Evolutionary conservation across 64 coral and sea anemone genomes (phyloP), one percentile per base, ranked within the genome.

Genomic region (Montipora foliosa): DNA sequence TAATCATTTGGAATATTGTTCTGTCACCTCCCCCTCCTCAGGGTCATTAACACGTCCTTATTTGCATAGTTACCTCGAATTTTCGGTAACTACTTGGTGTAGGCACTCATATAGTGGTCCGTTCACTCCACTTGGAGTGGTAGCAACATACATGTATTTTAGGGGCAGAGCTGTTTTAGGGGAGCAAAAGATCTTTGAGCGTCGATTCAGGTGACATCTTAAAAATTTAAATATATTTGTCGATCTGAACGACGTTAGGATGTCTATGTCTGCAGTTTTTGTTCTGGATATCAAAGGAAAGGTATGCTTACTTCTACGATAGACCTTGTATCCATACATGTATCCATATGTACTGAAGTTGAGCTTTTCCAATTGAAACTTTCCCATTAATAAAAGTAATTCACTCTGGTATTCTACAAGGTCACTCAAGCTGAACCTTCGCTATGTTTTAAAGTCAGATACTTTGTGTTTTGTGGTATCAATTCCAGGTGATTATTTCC

Each of bases 241-340:
- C 44, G 37, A 13, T 48, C 51, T 6, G 71, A 86, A 22, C 44
- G 71, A 22, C 24, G 53, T 60, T 44, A 92, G 68, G 51, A 99
- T 99, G 98, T 95, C 98, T 0, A 99, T 96, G 95, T 99, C 98
- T 13, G 98, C 95, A 4, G 89, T 99, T 4, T 99, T 87, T 82
- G 80, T 99, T 14, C 90, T 99, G 47, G 98, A 99, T 45, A 88
- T 99, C 8, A 99, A 99, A 78, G 98, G 98, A 62, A 99, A 99
- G 95, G 98, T 99, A 84, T 29, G 79, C 2, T 78, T 48, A 3
- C 52, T 12, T 46, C 11, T 16, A 13, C 5, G 6, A 3, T 68
- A 5, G 22, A 74, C 6, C 53, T 51, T 19, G 16, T 58, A 55
- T 29, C 22, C 53, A 7, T 71, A 0, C 8, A 25, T 25, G 24